Evolutionary conservation across 2,113 vertebrate genomes (phyloP), one percentile per base, ranked within the genome.

Genomic region (Herpetotheres cachinnans): DNA sequence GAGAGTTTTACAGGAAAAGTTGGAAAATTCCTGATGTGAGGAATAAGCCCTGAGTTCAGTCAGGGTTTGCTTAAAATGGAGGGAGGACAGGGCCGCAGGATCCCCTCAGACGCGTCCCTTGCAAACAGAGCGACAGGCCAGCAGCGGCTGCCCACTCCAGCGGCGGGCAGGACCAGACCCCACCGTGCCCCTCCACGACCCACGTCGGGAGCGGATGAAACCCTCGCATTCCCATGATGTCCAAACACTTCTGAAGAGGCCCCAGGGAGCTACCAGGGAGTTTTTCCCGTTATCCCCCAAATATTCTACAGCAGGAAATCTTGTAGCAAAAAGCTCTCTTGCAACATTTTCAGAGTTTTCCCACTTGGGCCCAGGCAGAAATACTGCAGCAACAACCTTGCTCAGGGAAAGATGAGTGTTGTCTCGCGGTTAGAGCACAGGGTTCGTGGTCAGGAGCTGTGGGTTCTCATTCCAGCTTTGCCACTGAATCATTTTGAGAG

Each of bases 361-460:
- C 89, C 86, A 65, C 54, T 96, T 62, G 4, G 5, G 66, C 65
- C 56, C 4, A 3, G 30, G 84, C 81, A 95, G 86, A 94, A 96
- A 82, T 34, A 56, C 66, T 85, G 94, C 86, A 94, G 62, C 76
- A 91, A 89, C 46, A 86, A 86, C 96, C 94, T 91, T 73, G 83
- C 94, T 95, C 49, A 89, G 83, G 95, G 96, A 97, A 97, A 93
- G 95, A 97, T 96, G 94, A 95, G 95, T 97, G 97, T 94, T 95
- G 94, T 97, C 95, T 94, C 34, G 73, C 95, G 96, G 95, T 95
- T 61, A 94, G 77, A 91, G 97, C 91, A 56, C 94, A 97, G 91
- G 94, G 94, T 79, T 96, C n/a, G 73, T 87, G 96, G 97, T 95
- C 89, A 87, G 86, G 58, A 92, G 93, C 89, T 96, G 91, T 95